phyloP scores from a whole-genome alignment of 92 coral and sea anemone genomes.

The Epizoanthus ramosus region DNA sequence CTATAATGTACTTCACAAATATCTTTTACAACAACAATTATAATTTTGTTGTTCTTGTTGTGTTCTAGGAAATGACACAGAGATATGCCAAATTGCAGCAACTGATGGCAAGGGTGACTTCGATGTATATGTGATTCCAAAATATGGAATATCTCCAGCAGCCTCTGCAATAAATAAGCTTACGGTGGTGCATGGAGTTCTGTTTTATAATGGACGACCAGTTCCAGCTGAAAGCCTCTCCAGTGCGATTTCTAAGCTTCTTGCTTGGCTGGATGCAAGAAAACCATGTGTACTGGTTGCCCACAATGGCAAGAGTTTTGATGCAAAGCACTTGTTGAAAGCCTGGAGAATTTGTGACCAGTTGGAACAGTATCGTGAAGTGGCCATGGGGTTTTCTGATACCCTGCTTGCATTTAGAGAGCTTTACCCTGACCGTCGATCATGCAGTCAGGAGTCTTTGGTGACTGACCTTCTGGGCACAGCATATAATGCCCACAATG shows the following conservation, averaged over 20 bases:
- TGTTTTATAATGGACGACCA: slow-evolving; percentile 58
- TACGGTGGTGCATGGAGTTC: slow-evolving; percentile 49
- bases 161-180: slow-evolving; percentile 72
- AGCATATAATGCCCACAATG: slow-evolving; percentile 67
- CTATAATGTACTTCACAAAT: too few species aligned
- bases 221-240: slow-evolving; percentile 47
- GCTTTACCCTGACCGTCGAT: slow-evolving; percentile 57
- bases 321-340: slow-evolving; percentile 54
- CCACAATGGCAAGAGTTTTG: slow-evolving; percentile 61
- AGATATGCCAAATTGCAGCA: slow-evolving; percentile 66
- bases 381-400: slow-evolving; percentile 60
- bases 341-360: slow-evolving; percentile 37
- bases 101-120: slow-evolving; percentile 60
- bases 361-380: slow-evolving; percentile 38
- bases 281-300: slow-evolving; percentile 62
- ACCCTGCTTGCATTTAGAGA: slow-evolving; percentile 66
- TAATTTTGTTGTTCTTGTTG: too few species aligned
- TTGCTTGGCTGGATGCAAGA: slow-evolving; percentile 52
- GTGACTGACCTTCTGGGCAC: slow-evolving; percentile 58
- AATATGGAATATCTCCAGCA: slow-evolving; percentile 40
- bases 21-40: too few species aligned
- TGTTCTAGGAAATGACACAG: slow-evolving; percentile 54
- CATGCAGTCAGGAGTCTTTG: slow-evolving; percentile 53
- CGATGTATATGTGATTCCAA: slow-evolving; percentile 54
- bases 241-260: slow-evolving; percentile 33